Evolutionary conservation across 2,113 vertebrate species (phyloP).

Genomic region (Nipponia nippon): DNA sequence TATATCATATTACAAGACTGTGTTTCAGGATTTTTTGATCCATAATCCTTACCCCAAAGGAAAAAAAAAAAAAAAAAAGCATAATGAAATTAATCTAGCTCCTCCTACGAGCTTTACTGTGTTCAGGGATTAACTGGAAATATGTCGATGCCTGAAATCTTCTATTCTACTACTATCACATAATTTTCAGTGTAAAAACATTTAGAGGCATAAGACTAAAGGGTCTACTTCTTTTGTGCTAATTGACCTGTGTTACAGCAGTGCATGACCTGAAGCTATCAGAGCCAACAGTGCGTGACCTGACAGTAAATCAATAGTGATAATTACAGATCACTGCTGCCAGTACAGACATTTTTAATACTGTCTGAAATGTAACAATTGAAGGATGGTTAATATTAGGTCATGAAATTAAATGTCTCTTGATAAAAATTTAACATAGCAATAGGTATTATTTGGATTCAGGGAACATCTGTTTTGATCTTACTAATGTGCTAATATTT

Average conservation of each 20-base stretch:
- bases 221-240: neutral
- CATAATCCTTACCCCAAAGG: neutral
- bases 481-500: neutral
- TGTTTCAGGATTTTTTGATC: neutral
- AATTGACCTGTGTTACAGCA: neutral
- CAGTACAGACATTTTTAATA: neutral
- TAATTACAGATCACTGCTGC: neutral
- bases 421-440: neutral
- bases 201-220: neutral
- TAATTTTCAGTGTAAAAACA: neutral
- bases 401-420: neutral
- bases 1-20: neutral
- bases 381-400: neutral
- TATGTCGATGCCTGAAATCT: neutral
- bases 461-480: neutral
- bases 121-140: neutral
- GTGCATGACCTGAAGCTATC: neutral
- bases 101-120: neutral
- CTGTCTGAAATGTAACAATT: neutral
- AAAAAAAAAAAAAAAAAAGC: neutral
- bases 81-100: neutral
- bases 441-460: neutral
- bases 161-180: neutral
- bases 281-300: neutral
- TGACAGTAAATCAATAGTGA: neutral